Conservation (phyloP, 2,797 vertebrate genomes). For the Lagodon rhomboides region DNA sequence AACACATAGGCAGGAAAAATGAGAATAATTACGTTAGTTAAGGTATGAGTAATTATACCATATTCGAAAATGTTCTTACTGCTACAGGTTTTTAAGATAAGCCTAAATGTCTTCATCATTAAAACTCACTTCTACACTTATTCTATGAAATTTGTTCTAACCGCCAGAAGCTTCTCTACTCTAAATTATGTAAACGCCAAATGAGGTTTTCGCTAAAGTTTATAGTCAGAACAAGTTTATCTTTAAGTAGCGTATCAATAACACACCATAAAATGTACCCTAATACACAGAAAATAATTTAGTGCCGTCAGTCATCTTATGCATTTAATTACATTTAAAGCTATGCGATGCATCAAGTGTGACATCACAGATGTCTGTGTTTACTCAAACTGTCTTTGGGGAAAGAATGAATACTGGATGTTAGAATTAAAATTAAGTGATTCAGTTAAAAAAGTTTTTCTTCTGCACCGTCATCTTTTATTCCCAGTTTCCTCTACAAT, state of each 20-base stretch:
- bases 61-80: not conserved
- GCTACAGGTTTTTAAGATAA: constrained; percentile 16
- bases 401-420: not conserved
- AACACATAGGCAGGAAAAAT: constrained; percentile 10
- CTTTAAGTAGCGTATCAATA: constrained; percentile 17
- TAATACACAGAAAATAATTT: constrained; percentile 5
- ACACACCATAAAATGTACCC: constrained; percentile 8
- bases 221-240: constrained; percentile 23
- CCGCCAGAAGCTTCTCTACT: constrained; percentile 7
- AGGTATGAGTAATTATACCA: not conserved
- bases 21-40: constrained; percentile 19
- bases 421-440: constrained; percentile 8
- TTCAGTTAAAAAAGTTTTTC: not conserved
- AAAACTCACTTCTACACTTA: not conserved
- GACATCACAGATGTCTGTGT: constrained; percentile 34
- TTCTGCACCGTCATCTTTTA: not conserved
- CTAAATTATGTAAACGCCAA: constrained; percentile 23
- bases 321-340: constrained; percentile 21
- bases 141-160: constrained; percentile 11
- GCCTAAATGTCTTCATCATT: constrained; percentile 2
- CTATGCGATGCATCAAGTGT: constrained; percentile 16
- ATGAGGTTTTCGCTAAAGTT: constrained; percentile 6
- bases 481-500: not conserved
- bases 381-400: constrained; percentile 7
- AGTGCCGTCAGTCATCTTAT: constrained; percentile 14